Evolutionary conservation across 2,797 vertebrate species (phyloP), one percentile per base, ranked within the genome.

Genomic region (Oreochromis grahami): DNA sequence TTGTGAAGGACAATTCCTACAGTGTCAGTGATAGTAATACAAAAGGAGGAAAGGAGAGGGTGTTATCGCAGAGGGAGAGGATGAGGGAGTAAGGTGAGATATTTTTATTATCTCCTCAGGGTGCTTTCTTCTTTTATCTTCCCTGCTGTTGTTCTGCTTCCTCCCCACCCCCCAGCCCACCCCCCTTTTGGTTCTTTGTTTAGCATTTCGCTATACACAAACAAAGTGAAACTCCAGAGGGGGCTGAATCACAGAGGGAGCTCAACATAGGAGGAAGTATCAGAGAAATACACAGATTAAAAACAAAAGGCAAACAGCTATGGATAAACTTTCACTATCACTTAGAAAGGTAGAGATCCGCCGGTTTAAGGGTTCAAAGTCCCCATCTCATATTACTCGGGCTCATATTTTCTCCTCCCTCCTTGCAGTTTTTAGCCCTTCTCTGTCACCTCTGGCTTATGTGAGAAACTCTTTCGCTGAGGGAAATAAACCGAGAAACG

Each of bases 51-150:
- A 88, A 58, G 79, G 52, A 77, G 80, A 80, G 45, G 81, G 84
- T 76, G 86, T 93, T 83, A 85, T 87, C 83, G 43, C 88, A 90
- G 79, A 88, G 83, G 87, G 77, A 89, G 84, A 78, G 78, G 55
- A 81, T 53, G 41, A 87, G 68, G 65, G 78, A 89, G 78, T 34
- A 85, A 92, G 88, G 89, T 91, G 89, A 89, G 89, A 87, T 93
- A 90, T 94, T 94, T 94, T 93, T 91, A 93, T 87, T 81, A 83
- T 88, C 88, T 93, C 93, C 89, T 90, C 36, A 4, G 91, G 87
- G 91, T 81, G 88, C 65, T 92, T 84, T 84, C 79, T 72, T 87
- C 89, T 93, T 93, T 94, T 90, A 93, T 94, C 91, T 90, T 80
- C 81, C 7, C 74, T 86, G 82, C 84, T 92, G 87, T 90, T 91